These are phyloP conservation scores for Papilio demoleus DNA, from an alignment of 2,888 invertebrate genomes.

Conservation along the genomic window DNA sequence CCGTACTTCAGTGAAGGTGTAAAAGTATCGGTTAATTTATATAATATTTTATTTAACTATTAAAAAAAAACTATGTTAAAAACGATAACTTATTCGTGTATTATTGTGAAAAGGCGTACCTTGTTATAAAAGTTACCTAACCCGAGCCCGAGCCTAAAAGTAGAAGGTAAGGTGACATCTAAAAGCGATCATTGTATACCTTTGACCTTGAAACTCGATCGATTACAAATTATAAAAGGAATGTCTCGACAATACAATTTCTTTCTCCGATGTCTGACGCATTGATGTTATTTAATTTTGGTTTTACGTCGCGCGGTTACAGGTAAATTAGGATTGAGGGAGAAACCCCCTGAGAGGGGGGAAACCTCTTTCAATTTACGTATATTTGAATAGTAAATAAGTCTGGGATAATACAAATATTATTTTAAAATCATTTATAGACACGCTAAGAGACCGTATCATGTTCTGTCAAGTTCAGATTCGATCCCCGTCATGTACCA, in stretches of 20 bases:
- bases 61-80: too few relatives aligned
- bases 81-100: too few relatives aligned
- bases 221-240: slow-evolving; percentile 16
- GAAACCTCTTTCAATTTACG: not conserved
- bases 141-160: not conserved
- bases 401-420: not conserved
- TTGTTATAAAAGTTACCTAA: too few relatives aligned
- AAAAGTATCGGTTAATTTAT: too few relatives aligned
- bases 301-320: not conserved
- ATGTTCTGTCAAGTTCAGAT: too few relatives aligned
- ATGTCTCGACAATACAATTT: slow-evolving; percentile 6
- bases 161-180: not conserved
- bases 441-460: too few relatives aligned
- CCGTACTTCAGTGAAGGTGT: too few relatives aligned
- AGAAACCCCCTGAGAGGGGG: not conserved
- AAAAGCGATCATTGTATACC: not conserved
- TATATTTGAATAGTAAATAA: slow-evolving; percentile 4
- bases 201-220: slow-evolving; percentile 26
- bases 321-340: not conserved
- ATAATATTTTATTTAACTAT: too few relatives aligned
- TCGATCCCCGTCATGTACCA: too few relatives aligned
- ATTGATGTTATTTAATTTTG: not conserved
- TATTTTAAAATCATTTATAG: not conserved
- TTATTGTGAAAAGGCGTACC: too few relatives aligned
- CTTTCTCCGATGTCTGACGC: slow-evolving; percentile 3